Evolutionary conservation across 2,797 vertebrate genomes (phyloP).

Genomic region (Alfaro cultratus): DNA sequence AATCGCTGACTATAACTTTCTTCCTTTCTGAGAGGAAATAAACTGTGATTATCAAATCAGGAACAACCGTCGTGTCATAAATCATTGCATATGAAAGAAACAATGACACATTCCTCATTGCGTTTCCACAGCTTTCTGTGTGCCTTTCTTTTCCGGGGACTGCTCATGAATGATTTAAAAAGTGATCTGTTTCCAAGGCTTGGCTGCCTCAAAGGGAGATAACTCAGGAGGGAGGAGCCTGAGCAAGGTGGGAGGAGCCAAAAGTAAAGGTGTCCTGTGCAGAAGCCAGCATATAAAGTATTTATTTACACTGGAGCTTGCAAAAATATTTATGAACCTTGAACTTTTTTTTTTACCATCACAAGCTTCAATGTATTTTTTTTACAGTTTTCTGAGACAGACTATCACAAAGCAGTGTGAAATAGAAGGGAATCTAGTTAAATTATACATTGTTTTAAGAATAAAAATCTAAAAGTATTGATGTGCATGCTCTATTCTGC

Average conservation of each 20-base stretch:
- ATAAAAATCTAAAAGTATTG: not conserved
- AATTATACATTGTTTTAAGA: not conserved
- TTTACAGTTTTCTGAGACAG: not conserved
- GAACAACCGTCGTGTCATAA: slow-evolving; percentile 77
- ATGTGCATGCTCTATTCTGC: not conserved
- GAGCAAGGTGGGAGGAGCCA: slow-evolving; percentile 42
- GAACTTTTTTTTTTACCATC: not conserved
- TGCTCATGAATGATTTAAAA: slow-evolving; percentile 82
- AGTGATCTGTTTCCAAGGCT: slow-evolving; percentile 73
- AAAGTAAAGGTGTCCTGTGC: slow-evolving; percentile 20
- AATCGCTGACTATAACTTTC: slow-evolving; percentile 79
- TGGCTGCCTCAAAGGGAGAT: slow-evolving; percentile 54
- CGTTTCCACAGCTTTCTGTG: slow-evolving; percentile 67
- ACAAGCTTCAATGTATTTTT: not conserved
- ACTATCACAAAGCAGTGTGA: not conserved
- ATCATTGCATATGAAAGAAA: slow-evolving; percentile 74
- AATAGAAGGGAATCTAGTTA: not conserved
- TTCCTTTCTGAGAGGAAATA: slow-evolving; percentile 69
- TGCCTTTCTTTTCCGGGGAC: slow-evolving; percentile 70
- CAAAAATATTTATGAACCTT: not conserved
- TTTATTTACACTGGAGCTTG: not conserved
- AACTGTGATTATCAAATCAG: slow-evolving; percentile 84
- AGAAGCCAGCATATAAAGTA: not conserved
- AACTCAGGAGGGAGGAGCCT: slow-evolving; percentile 56
- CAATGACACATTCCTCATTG: slow-evolving; percentile 75